Base-by-base conservation (phyloP, 2,888 invertebrate species). In the Polydrusus tereticollis region DNA sequence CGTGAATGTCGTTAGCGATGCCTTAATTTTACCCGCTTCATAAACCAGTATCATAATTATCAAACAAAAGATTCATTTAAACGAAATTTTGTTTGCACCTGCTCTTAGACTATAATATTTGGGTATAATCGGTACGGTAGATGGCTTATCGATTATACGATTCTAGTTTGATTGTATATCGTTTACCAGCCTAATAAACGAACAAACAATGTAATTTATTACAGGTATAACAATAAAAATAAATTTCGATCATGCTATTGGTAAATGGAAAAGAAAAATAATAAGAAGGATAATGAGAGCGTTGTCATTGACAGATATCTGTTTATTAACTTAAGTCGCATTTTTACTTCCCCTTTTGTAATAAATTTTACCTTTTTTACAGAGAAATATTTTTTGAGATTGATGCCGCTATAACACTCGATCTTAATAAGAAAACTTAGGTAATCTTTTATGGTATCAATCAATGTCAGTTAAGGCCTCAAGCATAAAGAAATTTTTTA, bases 381-480 rank as follows among this genome's bases (percentile, higher is more conserved):
- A 14, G 14, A 23, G 50, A 50, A 50, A 23, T 26, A 50, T 50
- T 50, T 50, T 26, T 50, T 50, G 50, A 50, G 50, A 50, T 26
- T 23, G 50, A 50, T 26, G 50, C 26, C 14, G 50, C 50, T 50
- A 50, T 50, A 50, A 50, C 50, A 50, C 50, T 50, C 50, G 52
- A 55, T 55, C 52, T 29, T 55, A 29, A 55, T 55, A 55, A 29
- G 52, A 29, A 55, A 55, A 55, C 52, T 55, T 55, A 55, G 52
- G 52, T 55, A 55, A 55, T 55, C 52, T 29, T 21, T 21, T 47
- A 47, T 21, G 23, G 21, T 47, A 47, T 47, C 47, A 47, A 47
- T 47, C 47, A 47, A 47, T 47, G 47, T 47, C 47, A 47, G 47
- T 47, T 45, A 21, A 47, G 23, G 21, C 47, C 21, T 47, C 47